phyloP scores from a whole-genome alignment of 2,113 vertebrate species.

The Ochotona princeps region DNA sequence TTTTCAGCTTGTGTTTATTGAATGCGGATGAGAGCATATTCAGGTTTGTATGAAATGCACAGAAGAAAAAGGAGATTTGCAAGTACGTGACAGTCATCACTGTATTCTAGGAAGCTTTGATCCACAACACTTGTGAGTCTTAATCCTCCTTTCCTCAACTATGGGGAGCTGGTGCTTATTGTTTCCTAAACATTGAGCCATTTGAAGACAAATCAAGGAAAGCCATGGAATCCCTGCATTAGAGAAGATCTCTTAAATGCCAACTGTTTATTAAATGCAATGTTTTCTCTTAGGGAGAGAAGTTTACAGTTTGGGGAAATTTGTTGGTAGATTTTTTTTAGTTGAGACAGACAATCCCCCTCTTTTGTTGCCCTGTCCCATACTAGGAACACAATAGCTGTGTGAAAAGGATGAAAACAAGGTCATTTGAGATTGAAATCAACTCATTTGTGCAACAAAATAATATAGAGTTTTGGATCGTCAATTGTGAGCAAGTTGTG shows the following conservation, averaged over 20 bases:
- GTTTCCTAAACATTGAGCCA: background rate
- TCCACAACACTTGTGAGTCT: background rate
- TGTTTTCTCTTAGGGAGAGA: background rate
- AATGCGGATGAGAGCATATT: background rate
- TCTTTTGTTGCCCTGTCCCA: background rate
- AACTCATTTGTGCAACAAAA: background rate
- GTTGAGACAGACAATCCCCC: background rate
- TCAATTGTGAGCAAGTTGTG: background rate
- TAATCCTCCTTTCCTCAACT: background rate
- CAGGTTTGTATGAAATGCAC: background rate
- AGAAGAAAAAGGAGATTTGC: conserved; percentile 35
- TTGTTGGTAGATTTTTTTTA: background rate
- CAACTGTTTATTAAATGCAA: background rate
- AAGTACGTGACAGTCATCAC: background rate
- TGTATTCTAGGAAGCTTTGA: background rate
- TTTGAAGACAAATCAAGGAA: background rate
- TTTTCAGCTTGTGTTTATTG: conserved; percentile 60
- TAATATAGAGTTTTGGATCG: background rate
- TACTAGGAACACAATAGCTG: too few species aligned
- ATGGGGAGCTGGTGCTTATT: background rate
- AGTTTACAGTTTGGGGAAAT: background rate
- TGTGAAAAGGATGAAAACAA: background rate
- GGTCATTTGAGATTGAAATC: background rate
- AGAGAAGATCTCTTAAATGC: background rate
- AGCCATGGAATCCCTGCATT: background rate